phyloP scores from a whole-genome alignment of 2,113 vertebrate species.

The Salvelinus fontinalis region DNA sequence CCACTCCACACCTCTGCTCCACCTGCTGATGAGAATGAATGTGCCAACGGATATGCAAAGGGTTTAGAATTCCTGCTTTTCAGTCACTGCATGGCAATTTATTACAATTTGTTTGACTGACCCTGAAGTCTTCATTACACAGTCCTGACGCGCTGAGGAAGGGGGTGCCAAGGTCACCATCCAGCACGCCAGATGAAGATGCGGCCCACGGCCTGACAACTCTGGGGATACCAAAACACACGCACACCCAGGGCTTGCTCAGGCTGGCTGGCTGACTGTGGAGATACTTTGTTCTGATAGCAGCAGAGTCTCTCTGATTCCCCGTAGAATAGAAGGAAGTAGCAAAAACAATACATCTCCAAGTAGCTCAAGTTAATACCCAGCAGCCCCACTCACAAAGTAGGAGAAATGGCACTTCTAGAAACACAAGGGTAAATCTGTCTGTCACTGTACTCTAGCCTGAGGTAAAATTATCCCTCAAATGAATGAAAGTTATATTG shows the following conservation, averaged over 20 bases:
- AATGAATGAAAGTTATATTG: conserved; percentile 34
- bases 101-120: conserved; percentile 72
- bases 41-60: conserved; percentile 53
- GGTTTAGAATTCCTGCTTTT: conserved; percentile 55
- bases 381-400: conserved; percentile 28
- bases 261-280: too few relatives aligned
- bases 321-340: too few relatives aligned
- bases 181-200: conserved; percentile 55
- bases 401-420: conserved; percentile 40
- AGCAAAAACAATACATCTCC: too few relatives aligned
- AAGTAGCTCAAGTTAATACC: conserved; percentile 31
- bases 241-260: neutral
- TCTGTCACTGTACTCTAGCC: conserved; percentile 30
- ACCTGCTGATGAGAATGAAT: conserved; percentile 67
- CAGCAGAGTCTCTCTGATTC: too few relatives aligned
- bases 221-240: conserved; percentile 39
- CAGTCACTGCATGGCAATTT: conserved; percentile 65
- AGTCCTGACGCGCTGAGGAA: conserved; percentile 47
- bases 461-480: conserved; percentile 44
- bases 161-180: conserved; percentile 62
- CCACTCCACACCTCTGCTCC: conserved; percentile 3
- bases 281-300: too few relatives aligned
- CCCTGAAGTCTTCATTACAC: conserved; percentile 76
- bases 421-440: conserved; percentile 11
- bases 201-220: conserved; percentile 50